Percentiles rank a stretch among this genome's conserved stretches.
Conservation (phyloP, 1,140 invertebrate species). For the Tribolium castaneum region DNA sequence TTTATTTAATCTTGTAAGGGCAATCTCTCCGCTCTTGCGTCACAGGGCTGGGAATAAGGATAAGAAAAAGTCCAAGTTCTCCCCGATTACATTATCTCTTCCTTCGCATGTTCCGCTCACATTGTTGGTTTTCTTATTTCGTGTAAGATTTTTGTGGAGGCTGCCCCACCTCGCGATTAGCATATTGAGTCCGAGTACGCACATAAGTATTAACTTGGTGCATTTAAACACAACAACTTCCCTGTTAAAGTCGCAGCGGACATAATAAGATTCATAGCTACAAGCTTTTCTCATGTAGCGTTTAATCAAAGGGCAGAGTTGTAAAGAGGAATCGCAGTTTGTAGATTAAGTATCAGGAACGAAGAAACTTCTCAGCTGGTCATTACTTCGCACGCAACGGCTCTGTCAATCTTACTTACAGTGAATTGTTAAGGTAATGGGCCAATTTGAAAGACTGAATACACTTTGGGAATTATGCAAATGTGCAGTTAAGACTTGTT, state of each 20-base stretch:
- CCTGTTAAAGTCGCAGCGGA: constrained; percentile 17
- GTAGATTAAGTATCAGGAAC: constrained; percentile 28
- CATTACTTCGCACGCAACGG: constrained; percentile 25
- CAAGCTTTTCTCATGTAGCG: constrained; percentile 28
- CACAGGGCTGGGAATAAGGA: neutral
- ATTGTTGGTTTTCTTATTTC: neutral
- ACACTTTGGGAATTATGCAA: constrained; percentile 34
- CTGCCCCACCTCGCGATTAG: constrained; percentile 21
- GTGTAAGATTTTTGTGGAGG: neutral
- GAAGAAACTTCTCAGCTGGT: constrained; percentile 15
- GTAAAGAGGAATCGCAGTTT: constrained; percentile 22
- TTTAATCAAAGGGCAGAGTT: constrained; percentile 30
- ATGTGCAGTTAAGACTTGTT: constrained; percentile 32
- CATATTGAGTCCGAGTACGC: neutral
- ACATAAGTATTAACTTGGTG: constrained; percentile 30
- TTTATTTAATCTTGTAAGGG: constrained; percentile 24
- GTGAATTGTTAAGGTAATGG: constrained; percentile 27
- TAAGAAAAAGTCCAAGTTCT: neutral
- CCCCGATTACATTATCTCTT: neutral
- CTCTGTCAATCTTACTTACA: constrained; percentile 32
- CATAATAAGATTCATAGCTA: constrained; percentile 32
- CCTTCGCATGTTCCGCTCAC: neutral
- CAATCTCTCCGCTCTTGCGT: neutral
- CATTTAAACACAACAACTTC: constrained; percentile 30
- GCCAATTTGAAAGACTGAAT: constrained; percentile 34